These are phyloP conservation scores for Camelus dromedarius DNA, from an alignment of 2,113 vertebrate genomes.

Conservation along the genomic window DNA sequence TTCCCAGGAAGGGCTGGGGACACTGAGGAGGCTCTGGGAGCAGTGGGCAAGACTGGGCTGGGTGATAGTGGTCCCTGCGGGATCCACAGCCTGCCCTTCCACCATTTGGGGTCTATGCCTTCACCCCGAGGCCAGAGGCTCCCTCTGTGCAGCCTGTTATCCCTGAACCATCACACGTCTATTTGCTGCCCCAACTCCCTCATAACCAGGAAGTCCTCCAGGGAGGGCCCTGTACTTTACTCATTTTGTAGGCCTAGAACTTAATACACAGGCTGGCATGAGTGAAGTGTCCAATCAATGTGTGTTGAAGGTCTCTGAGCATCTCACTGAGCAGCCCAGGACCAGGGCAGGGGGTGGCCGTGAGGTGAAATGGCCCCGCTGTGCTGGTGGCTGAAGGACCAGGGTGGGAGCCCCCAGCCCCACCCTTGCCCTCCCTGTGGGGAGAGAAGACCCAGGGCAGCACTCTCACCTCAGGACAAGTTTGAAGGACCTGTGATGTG, in stretches of 20 bases:
- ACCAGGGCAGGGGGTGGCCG: neutral
- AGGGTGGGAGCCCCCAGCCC: too few species aligned
- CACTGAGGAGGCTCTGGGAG: neutral
- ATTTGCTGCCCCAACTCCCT: too few species aligned
- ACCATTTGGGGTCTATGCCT: neutral
- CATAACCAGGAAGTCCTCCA: neutral
- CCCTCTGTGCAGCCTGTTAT: fast-evolving
- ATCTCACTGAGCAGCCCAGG: fast-evolving
- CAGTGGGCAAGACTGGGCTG: neutral
- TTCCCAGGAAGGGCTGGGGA: neutral
- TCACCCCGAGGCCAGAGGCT: too few species aligned
- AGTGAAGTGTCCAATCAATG: too few species aligned
- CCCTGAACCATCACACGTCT: fast-evolving
- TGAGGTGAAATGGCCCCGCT: neutral
- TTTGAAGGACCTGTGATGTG: neutral
- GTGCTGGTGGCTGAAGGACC: neutral
- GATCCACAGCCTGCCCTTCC: neutral
- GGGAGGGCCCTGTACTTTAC: neutral
- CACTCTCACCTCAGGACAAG: neutral
- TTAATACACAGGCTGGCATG: neutral
- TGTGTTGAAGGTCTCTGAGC: neutral
- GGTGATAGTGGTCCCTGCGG: neutral
- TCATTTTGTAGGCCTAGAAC: neutral
- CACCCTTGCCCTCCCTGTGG: fast-evolving
- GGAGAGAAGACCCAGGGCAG: neutral